Conservation (phyloP, 2,113 vertebrate genomes). For the Sterrhoptilus dennistouni region DNA sequence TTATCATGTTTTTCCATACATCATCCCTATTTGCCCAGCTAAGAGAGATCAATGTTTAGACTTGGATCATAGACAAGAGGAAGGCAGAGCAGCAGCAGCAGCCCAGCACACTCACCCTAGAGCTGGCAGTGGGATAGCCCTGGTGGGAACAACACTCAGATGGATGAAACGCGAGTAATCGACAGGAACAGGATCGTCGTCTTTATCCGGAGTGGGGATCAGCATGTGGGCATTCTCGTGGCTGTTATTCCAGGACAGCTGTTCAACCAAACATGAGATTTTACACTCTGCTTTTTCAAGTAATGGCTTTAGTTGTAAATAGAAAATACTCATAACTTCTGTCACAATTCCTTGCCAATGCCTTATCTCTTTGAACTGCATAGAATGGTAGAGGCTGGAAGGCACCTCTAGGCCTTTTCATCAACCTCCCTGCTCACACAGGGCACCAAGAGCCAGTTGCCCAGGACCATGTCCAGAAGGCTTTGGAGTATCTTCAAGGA, state of each 20-base stretch:
- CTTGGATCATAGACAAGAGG: neutral
- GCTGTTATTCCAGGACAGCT: slow-evolving; percentile 68
- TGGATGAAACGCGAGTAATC: neutral
- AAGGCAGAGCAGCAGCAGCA: neutral
- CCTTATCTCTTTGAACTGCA: neutral
- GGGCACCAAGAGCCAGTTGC: neutral
- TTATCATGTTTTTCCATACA: slow-evolving; percentile 92
- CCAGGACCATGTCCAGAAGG: neutral
- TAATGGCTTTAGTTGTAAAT: rapidly evolving
- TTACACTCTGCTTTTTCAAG: neutral
- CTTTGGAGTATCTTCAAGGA: neutral
- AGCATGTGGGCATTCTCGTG: slow-evolving; percentile 78
- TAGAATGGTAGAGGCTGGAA: neutral
- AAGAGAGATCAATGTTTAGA: neutral
- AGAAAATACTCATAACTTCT: neutral
- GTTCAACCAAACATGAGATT: neutral
- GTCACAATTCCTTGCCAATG: too few species aligned
- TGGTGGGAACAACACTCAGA: slow-evolving; percentile 66
- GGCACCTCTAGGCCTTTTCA: neutral
- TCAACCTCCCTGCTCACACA: neutral
- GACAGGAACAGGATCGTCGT: slow-evolving; percentile 60
- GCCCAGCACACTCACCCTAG: slow-evolving; percentile 80
- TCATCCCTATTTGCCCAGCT: slow-evolving; percentile 96
- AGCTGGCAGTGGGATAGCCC: slow-evolving; percentile 84
- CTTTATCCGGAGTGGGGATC: slow-evolving; percentile 84